Base-by-base conservation (phyloP, 1,140 invertebrate species). In the Papilio dardanus region DNA sequence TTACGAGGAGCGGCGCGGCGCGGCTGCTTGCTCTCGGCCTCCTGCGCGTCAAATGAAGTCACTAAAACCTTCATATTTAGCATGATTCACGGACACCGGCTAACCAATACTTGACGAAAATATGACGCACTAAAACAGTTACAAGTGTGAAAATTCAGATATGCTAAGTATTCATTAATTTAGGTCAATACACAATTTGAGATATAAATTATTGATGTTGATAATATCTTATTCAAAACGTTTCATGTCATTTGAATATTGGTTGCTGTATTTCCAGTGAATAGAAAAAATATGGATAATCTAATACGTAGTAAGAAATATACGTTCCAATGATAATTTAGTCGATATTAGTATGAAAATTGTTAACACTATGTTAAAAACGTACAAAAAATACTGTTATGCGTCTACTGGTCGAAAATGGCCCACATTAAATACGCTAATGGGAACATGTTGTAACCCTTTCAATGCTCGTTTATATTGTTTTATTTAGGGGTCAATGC, bases 401-500 rank as follows among this genome's bases (percentile, higher is more conserved):
- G 75, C 86, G 87, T 88, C 67, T 71, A 87, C 86, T 90, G 89
- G 80, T 88, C 91, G 81, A 81, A 90, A 84, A 84, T 78, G 86
- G 77, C 82, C 79, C 79, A 85, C 81, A 92, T 89, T 88, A 86
- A 87, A 92, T 82, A 86, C 82, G 81, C 86, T 88, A 92, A 91
- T 88, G 86, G 86, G 88, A 91, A 92, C 89, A 92, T 77, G 87
- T 84, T 88, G 83, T 90, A 90, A 93, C 91, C 91, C 91, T 93
- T 93, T 82, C 88, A 89, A 79, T 86, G 80, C 76, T 79, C 79
- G 74, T 79, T 86, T 91, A 90, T 89, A 90, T 92, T 93, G 91
- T 93, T 92, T 93, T 91, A 90, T 89, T 87, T 79, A 81, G 84
- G 89, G 91, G 91, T 93, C 91, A 93, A 91, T 85, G 86, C 81